These are phyloP conservation scores for Dendrocopos noguchii DNA, from an alignment of 2,113 vertebrate species.

Conservation along the genomic window DNA sequence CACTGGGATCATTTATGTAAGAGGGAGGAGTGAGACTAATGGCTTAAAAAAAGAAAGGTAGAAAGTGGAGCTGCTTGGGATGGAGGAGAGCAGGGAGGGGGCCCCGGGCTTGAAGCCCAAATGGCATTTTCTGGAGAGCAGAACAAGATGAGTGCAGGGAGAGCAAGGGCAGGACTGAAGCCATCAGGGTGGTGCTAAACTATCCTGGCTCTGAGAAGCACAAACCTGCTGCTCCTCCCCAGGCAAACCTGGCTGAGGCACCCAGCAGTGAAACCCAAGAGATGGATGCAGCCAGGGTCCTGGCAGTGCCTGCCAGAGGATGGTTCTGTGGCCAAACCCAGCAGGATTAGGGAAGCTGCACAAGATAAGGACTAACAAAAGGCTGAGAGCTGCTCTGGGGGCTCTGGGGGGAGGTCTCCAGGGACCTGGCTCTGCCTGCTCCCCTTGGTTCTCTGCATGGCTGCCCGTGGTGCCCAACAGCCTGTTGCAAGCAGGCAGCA, in stretches of 20 bases:
- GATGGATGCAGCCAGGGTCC: neutral
- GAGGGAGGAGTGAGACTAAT: neutral
- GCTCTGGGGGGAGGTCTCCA: accelerated
- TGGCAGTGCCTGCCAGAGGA: no score
- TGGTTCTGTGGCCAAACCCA: neutral
- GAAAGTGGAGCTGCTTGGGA: neutral
- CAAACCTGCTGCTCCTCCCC: neutral
- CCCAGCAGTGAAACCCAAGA: neutral
- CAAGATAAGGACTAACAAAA: accelerated
- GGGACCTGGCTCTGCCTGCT: accelerated
- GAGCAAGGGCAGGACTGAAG: neutral
- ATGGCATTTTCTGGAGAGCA: neutral
- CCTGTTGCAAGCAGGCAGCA: neutral
- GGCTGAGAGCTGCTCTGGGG: neutral
- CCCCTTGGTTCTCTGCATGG: neutral
- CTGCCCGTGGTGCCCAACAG: neutral
- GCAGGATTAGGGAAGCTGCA: neutral
- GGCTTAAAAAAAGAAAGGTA: neutral
- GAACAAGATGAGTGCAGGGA: neutral
- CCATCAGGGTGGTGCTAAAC: no score
- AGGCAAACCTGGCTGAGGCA: accelerated
- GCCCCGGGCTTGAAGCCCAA: neutral
- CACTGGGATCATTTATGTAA: neutral
- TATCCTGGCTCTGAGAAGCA: neutral
- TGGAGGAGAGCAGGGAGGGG: neutral